Conservation (phyloP, 2,113 vertebrate genomes). For the Cephalophus harveyi region DNA sequence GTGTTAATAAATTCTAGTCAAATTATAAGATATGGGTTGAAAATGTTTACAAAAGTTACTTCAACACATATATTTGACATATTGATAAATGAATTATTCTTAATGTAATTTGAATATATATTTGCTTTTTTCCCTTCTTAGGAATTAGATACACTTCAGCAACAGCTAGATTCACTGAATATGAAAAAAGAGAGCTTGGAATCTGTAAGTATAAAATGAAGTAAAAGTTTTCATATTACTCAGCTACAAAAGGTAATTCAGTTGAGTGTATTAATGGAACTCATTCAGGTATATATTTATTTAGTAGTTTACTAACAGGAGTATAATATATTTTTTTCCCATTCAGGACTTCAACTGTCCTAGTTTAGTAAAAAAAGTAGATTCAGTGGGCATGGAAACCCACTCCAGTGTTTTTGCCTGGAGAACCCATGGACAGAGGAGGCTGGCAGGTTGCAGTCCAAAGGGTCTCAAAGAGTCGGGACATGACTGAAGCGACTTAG, state of each 20-base stretch:
- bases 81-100: constrained; percentile 25
- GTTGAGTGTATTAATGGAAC: not conserved
- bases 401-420: not conserved
- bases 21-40: not conserved
- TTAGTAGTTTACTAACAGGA: not conserved
- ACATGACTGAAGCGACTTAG: not conserved
- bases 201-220: constrained; percentile 79
- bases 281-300: not conserved
- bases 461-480: not conserved
- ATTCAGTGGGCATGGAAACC: not conserved
- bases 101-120: not conserved
- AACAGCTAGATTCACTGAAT: constrained; percentile 83
- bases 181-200: constrained; percentile 84
- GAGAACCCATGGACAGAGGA: not conserved
- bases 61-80: not conserved
- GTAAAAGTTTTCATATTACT: not conserved
- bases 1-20: constrained; percentile 35
- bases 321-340: not conserved
- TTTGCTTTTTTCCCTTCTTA: constrained; percentile 61
- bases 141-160: constrained; percentile 85
- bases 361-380: constrained; percentile 10
- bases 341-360: not conserved
- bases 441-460: not conserved
- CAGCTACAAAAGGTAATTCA: not conserved
- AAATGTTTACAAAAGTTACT: not conserved